Conservation (phyloP, 2,113 vertebrate species). For the Scopus umbretta region DNA sequence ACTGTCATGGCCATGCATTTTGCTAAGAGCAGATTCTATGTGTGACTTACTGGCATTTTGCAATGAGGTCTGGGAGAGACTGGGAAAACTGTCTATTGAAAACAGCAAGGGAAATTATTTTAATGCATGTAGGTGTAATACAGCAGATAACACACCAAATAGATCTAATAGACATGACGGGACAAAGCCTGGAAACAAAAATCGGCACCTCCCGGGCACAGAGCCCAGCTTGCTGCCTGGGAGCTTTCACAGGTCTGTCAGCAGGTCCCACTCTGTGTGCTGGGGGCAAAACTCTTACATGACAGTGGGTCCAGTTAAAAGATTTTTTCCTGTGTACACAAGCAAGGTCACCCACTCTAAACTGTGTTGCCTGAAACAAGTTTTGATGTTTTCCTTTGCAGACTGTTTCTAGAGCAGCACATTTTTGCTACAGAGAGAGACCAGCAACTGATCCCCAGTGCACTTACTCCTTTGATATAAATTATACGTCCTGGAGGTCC, state of each 20-base stretch:
- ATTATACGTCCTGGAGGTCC: constrained; percentile 83
- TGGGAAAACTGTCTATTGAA: constrained; percentile 87
- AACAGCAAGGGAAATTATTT: constrained; percentile 65
- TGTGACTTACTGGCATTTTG: constrained; percentile 87
- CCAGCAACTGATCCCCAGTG: not conserved
- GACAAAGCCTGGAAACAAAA: not conserved
- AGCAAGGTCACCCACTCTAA: not conserved
- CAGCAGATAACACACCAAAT: not conserved
- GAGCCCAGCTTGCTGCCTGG: not conserved
- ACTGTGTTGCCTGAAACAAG: not conserved
- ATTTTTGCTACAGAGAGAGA: not conserved
- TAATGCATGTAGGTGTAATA: not conserved
- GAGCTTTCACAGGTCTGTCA: not conserved
- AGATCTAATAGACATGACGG: not conserved
- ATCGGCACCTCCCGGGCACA: not conserved
- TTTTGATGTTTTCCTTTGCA: not conserved
- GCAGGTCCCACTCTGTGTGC: too few species aligned
- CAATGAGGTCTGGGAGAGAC: constrained; percentile 88
- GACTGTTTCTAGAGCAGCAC: not conserved
- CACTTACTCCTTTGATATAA: constrained; percentile 91
- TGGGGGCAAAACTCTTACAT: not conserved
- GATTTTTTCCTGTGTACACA: not conserved
- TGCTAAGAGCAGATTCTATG: not conserved
- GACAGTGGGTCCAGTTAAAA: not conserved
- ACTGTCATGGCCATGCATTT: not conserved